These are phyloP conservation scores for Daboia siamensis DNA, from an alignment of 2,113 vertebrate species.

Conservation along the genomic window DNA sequence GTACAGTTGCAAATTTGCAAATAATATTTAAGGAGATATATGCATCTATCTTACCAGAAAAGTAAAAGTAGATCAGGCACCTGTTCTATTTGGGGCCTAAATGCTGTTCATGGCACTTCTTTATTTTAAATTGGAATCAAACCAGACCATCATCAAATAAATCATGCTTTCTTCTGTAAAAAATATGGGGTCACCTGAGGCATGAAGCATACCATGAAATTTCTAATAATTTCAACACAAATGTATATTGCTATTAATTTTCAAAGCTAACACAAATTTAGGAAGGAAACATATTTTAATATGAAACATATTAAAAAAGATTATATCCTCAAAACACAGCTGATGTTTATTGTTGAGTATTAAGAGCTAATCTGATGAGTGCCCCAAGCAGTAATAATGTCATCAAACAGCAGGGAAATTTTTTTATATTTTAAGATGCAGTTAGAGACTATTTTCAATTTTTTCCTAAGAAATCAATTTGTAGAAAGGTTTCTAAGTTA, in stretches of 20 bases:
- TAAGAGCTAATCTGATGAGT: slow-evolving; percentile 52
- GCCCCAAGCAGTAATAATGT: slow-evolving; percentile 23
- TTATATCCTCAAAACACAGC: slow-evolving; percentile 39
- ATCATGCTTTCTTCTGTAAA: neutral
- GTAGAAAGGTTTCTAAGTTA: slow-evolving; percentile 17
- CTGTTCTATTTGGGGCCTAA: too few species aligned
- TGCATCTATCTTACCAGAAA: too few species aligned
- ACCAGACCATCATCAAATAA: neutral
- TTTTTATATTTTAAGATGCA: slow-evolving; percentile 49
- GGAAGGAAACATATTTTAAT: slow-evolving; percentile 13
- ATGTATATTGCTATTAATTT: neutral
- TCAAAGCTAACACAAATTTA: slow-evolving; percentile 20
- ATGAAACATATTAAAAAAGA: slow-evolving; percentile 1
- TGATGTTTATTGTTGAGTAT: slow-evolving; percentile 48
- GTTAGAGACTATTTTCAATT: slow-evolving; percentile 60
- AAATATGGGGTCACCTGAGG: neutral
- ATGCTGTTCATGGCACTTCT: neutral
- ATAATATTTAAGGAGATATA: neutral
- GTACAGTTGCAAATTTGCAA: neutral
- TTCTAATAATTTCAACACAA: neutral
- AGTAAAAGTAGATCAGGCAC: too few species aligned
- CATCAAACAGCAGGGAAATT: slow-evolving; percentile 42
- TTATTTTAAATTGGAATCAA: neutral
- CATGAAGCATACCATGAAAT: neutral
- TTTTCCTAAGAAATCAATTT: slow-evolving; percentile 51